Evolutionary conservation across 2,113 vertebrate species (phyloP).

Genomic region (Psittacula cyanocephala): DNA sequence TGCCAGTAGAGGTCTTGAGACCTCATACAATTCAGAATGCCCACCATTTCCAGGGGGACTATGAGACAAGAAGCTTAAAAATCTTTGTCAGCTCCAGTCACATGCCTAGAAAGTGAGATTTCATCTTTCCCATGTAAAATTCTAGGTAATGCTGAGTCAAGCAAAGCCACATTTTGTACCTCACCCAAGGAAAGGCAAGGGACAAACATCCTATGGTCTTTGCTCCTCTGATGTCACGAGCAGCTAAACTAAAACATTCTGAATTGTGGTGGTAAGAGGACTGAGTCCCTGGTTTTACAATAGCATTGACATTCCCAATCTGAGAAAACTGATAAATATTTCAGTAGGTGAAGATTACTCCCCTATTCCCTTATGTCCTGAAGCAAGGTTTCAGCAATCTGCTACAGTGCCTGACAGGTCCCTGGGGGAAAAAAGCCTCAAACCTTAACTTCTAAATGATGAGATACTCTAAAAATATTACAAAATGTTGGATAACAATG

Average conservation of each 20-base stretch:
- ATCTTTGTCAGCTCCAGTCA: not conserved
- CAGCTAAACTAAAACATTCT: not conserved
- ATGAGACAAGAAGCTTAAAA: not conserved
- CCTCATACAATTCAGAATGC: not conserved
- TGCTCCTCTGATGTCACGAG: not conserved
- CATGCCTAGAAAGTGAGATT: not conserved
- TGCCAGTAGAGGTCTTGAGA: not conserved
- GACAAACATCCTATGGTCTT: not conserved
- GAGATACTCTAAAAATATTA: not conserved
- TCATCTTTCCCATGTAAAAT: not conserved
- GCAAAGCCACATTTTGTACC: not conserved
- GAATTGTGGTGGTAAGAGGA: not conserved
- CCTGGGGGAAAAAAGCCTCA: not conserved
- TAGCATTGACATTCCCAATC: not conserved
- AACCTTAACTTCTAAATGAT: not conserved
- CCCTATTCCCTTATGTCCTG: not conserved
- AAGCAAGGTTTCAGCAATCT: conserved; percentile 9
- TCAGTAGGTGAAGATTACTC: not conserved
- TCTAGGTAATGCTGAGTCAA: not conserved
- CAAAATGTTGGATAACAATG: not conserved
- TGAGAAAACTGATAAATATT: conserved; percentile 5
- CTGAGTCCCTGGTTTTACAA: not conserved
- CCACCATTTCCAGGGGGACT: not conserved
- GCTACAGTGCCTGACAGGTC: not conserved
- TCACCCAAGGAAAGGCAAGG: not conserved